Evolutionary conservation across 2,797 vertebrate genomes (phyloP).

Genomic region (Halcyon badia): DNA sequence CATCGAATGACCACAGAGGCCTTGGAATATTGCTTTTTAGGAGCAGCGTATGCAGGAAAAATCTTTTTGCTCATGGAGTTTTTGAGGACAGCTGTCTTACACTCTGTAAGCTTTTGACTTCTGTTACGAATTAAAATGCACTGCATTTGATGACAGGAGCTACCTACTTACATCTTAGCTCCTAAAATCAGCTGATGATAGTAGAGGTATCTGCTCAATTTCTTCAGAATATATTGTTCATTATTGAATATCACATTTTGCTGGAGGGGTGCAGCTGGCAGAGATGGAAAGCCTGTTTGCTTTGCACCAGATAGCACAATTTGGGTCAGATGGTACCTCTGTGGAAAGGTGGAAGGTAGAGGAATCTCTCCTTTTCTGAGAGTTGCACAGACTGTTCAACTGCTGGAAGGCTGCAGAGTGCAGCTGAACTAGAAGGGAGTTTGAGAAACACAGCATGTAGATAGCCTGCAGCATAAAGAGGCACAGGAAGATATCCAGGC

Average conservation of each 20-base stretch:
- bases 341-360: not conserved
- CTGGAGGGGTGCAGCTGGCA: not conserved
- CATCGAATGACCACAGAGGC: not conserved
- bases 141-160: not conserved
- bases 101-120: not conserved
- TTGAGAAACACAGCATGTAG: not conserved
- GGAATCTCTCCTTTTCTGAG: not conserved
- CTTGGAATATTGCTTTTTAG: not conserved
- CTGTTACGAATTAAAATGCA: not conserved
- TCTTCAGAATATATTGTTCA: not conserved
- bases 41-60: not conserved
- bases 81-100: not conserved
- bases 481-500: not conserved
- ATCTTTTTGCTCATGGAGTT: not conserved
- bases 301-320: not conserved
- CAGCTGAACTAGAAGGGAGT: not conserved
- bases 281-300: not conserved
- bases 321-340: not conserved
- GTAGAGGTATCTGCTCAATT: not conserved
- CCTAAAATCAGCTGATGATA: not conserved
- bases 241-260: not conserved
- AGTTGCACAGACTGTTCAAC: not conserved
- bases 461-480: not conserved
- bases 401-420: not conserved
- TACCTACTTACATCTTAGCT: not conserved